A percentile compares a stretch with the other conserved stretches of the same genome.
Evolutionary conservation across 2,113 vertebrate species (phyloP).

Genomic region (Chloebia gouldiae): DNA sequence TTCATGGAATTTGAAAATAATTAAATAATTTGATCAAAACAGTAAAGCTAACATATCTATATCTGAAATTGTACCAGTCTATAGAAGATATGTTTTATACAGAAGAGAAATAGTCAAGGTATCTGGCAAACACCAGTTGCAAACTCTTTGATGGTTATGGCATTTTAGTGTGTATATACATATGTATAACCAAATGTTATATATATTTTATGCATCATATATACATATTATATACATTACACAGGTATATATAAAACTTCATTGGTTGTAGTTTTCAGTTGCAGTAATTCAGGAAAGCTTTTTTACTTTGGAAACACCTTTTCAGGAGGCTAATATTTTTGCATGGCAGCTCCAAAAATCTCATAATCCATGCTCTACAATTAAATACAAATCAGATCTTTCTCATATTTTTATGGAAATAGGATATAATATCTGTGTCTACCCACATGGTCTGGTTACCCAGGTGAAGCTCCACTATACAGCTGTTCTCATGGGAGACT

Average conservation of each 20-base stretch:
- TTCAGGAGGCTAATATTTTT: background rate
- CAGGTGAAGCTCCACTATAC: background rate
- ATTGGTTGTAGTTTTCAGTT: background rate
- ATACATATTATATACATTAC: background rate
- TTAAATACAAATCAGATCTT: background rate
- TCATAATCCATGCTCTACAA: background rate
- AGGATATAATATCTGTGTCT: background rate
- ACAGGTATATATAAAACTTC: background rate
- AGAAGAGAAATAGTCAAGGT: background rate
- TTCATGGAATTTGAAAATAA: background rate
- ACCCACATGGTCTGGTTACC: background rate
- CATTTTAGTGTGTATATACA: background rate
- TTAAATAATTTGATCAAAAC: background rate
- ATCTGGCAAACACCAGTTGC: background rate
- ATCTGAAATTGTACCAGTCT: background rate
- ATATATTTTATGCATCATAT: background rate
- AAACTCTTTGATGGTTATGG: background rate
- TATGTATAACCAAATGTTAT: background rate
- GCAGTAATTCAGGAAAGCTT: background rate
- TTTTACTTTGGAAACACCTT: background rate
- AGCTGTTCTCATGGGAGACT: fast-evolving
- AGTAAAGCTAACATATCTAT: background rate
- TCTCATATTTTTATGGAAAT: background rate
- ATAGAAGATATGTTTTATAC: background rate
- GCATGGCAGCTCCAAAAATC: background rate